Evolutionary conservation across 2,888 invertebrate species (phyloP).

Genomic region (Oxyteleia sp.): DNA sequence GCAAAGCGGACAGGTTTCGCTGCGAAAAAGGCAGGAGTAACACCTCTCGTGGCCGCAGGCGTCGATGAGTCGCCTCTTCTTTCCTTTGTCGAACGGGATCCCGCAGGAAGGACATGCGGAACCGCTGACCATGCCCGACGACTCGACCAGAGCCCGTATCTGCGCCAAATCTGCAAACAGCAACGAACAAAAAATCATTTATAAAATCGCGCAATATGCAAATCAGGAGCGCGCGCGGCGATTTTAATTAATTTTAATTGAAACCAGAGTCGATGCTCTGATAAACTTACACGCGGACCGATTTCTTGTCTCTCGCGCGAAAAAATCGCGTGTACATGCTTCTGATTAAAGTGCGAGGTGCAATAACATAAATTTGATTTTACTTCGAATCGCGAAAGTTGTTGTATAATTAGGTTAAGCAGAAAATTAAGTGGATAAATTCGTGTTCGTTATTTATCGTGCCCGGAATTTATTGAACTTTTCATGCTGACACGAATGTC

Average conservation of each 20-base stretch:
- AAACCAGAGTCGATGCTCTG: too few relatives aligned
- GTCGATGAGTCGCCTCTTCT: slow-evolving; percentile 97
- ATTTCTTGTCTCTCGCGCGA: slow-evolving; percentile 57
- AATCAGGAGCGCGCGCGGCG: too few relatives aligned
- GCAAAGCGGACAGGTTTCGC: slow-evolving; percentile 96
- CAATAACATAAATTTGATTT: slow-evolving; percentile 73
- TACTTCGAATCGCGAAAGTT: slow-evolving; percentile 68
- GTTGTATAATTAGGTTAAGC: slow-evolving; percentile 73
- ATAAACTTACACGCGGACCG: too few relatives aligned
- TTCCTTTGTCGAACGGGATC: slow-evolving; percentile 98
- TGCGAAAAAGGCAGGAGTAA: slow-evolving; percentile 97
- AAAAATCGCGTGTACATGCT: slow-evolving; percentile 68
- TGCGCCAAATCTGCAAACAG: too few relatives aligned
- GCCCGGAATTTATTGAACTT: slow-evolving; percentile 30
- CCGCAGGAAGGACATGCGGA: slow-evolving; percentile 94
- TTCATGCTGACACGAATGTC: neutral
- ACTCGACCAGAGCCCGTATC: slow-evolving; percentile 93
- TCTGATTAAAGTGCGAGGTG: slow-evolving; percentile 65
- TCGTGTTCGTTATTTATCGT: slow-evolving; percentile 61
- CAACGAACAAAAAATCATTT: too few relatives aligned
- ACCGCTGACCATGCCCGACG: slow-evolving; percentile 89
- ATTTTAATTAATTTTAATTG: too few relatives aligned
- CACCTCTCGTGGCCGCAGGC: slow-evolving; percentile 98
- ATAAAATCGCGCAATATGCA: too few relatives aligned
- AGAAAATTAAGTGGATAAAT: slow-evolving; percentile 63